Evolutionary conservation across 2,113 vertebrate genomes (phyloP), one percentile per base, ranked within the genome.

Genomic region (Ariopsis seemanni): DNA sequence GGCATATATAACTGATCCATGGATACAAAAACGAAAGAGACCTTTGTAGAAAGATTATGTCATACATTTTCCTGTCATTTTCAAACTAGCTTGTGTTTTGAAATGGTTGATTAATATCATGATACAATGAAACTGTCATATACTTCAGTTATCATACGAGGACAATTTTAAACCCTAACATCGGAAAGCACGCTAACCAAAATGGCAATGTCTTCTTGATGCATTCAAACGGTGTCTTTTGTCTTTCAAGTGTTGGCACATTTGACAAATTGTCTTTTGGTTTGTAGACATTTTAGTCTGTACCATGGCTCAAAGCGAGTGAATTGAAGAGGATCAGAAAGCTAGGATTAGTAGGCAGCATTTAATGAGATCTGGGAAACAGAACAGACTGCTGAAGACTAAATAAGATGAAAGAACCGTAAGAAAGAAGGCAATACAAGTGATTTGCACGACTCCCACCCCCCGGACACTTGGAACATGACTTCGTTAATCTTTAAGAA

Each of bases 311-410:
- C 71, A 85, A 90, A 85, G 67, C 52, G 71, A 85, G 87, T 34
- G 11, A 71, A 53, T 5, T 58, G 34, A 83, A 63, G 48, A 79
- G 63, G 83, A 87, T 60, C 48, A 82, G 30, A 89, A 85, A 84
- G 50, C 63, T 30, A 17, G 57, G 53, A 55, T 80, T 17, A 80
- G 52, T 42, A 57, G 62, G 34, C 75, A 72, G 53, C 12, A 25
- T 86, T 89, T 80, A 83, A 83, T 82, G 81, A 79, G 71, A 83
- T 82, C 72, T 83, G 77, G 9, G 27, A 84, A 82, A 82, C 20
- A 74, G 82, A 9, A 34, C 14, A n/a, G 74, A 53, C 34, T 83
- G 69, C 77, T 78, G 78, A 85, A 78, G 78, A 83, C 30, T 62
- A 87, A 87, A 89, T 78, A 34, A 89, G 67, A 30, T 48, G 20